Conservation (phyloP, 2,113 vertebrate species). For the Thamnophis sirtalis region DNA sequence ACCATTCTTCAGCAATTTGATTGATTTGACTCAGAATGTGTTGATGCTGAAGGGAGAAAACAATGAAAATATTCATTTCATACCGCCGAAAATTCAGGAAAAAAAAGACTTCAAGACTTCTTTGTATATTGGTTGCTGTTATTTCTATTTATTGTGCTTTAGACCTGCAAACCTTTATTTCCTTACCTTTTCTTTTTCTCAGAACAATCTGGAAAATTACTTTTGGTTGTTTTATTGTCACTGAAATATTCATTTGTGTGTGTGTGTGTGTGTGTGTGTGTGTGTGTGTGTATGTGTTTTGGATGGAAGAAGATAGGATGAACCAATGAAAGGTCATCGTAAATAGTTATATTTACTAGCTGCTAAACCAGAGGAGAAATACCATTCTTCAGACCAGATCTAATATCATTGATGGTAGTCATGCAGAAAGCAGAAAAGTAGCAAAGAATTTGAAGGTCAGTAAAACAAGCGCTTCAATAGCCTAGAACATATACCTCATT, state of each 20-base stretch:
- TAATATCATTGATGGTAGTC: background rate
- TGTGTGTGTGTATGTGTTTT: background rate
- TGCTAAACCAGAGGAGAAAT: background rate
- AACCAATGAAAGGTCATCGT: background rate
- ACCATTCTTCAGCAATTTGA: constrained; percentile 2
- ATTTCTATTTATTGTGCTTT: constrained; percentile 1
- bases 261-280: too few species aligned
- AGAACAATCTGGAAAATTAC: background rate
- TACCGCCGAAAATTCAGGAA: background rate
- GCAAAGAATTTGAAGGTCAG: background rate
- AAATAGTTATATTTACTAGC: background rate
- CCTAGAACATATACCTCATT: background rate
- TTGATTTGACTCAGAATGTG: background rate
- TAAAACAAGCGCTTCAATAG: background rate
- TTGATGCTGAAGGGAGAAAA: background rate
- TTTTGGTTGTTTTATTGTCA: background rate
- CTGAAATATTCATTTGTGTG: background rate
- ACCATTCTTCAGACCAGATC: background rate
- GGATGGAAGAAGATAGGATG: background rate
- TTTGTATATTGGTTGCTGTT: background rate
- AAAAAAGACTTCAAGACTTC: background rate
- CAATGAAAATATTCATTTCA: background rate
- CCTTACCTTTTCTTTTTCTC: background rate
- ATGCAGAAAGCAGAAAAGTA: background rate
- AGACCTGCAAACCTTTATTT: background rate